Base-by-base conservation (phyloP, 2,113 vertebrate species). In the Phalacrocorax aristotelis region DNA sequence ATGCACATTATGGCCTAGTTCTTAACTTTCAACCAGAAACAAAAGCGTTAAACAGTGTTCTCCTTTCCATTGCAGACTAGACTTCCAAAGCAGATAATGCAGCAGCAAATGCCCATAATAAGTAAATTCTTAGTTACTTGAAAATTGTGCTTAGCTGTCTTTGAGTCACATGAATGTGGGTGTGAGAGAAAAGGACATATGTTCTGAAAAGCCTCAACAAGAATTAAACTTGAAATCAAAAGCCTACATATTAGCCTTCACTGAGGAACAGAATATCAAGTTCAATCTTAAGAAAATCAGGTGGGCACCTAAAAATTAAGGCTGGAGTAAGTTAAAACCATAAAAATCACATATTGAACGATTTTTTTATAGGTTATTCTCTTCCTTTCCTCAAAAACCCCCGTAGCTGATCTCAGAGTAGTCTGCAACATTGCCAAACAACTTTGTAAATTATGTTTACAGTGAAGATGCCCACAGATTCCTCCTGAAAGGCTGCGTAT, bases 101-200 rank as follows among this genome's bases (percentile, higher is more conserved):
- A 44, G 42, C 42, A 44, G 42, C 42, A 44, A 71, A 94, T 6
- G 10, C 21, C 15, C 29, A 13, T 38, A 71, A 58, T 17, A 15
- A 95, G 26, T 91, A 94, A 96, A 95, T 18, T 38, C 71, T 76
- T 46, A 87, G 46, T 70, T 89, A 42, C 8, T 23, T 62, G 40
- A 94, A 92, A 93, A 92, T 29, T 77, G 38, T 48, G 62, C 66
- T 77, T 83, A 88, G 81, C 70, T 85, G 15, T 80, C 79, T 91
- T 90, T 95, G 91, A 94, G 70, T 95, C 85, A 95, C 87, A 88
- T 34, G 23, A 94, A 72, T 54, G 78, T 89, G 75, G 94, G 75
- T 54, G 89, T 85, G 55, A 82, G 38, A 71, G 74, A 89, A 92
- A 82, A 93, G 14, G 42, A 83, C 64, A 90, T 77, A 34, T 21